Percentiles rank a stretch among this genome's conserved stretches.
phyloP scores from a whole-genome alignment of 2,113 vertebrate genomes.

The Lepus americanus region DNA sequence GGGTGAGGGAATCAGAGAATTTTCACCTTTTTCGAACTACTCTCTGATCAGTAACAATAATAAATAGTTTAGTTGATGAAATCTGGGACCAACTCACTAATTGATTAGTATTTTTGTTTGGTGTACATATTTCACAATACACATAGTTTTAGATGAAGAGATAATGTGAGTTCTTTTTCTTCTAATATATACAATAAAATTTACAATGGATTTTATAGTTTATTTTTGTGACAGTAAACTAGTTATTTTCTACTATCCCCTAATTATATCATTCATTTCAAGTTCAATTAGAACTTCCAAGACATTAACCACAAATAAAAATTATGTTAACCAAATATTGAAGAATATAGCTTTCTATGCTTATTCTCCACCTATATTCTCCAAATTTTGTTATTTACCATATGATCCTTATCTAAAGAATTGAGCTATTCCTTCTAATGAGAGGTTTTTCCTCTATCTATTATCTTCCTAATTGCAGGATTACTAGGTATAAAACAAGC shows the following conservation, averaged over 20 bases:
- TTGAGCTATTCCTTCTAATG: not conserved
- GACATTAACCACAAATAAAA: not conserved
- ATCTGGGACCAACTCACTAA: not conserved
- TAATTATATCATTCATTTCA: not conserved
- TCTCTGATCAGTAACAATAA: not conserved
- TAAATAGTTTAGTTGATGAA: not conserved
- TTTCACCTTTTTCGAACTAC: not conserved
- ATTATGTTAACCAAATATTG: not conserved
- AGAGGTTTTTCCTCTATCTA: not conserved
- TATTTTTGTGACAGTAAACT: not conserved
- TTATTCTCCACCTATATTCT: not conserved
- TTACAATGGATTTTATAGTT: not conserved
- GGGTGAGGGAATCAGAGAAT: not conserved
- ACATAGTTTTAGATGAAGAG: not conserved
- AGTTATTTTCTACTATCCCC: not conserved
- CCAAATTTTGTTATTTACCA: not conserved
- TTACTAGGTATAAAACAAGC: not conserved
- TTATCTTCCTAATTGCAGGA: not conserved
- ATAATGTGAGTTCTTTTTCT: not conserved
- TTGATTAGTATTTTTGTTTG: not conserved
- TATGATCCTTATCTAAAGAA: not conserved
- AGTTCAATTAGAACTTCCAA: not conserved
- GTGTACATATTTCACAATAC: not conserved
- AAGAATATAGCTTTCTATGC: not conserved
- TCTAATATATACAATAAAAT: not conserved